phyloP scores from a whole-genome alignment of 2,888 invertebrate species.

The Ctenicera cuprea region DNA sequence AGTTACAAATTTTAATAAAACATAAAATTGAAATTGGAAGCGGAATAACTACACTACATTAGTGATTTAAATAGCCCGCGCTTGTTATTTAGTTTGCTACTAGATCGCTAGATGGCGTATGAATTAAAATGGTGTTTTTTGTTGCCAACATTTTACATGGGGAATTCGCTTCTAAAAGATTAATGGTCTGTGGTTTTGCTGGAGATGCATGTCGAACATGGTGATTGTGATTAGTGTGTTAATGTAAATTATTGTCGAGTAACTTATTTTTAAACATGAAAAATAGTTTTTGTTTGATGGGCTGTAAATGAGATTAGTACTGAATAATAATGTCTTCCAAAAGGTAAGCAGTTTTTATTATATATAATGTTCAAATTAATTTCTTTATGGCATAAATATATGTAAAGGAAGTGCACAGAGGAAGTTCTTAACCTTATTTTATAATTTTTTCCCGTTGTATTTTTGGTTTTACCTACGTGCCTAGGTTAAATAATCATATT shows the following conservation, averaged over 20 bases:
- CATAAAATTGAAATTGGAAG: no score
- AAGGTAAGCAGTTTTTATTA: slow-evolving; percentile 64
- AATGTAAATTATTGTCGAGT: slow-evolving; percentile 42
- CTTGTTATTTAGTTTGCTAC: no score
- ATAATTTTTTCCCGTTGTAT: slow-evolving; percentile 27
- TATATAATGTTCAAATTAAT: background rate
- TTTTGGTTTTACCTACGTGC: background rate
- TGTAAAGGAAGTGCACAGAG: slow-evolving; percentile 46
- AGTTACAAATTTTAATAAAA: no score
- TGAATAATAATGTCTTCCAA: slow-evolving; percentile 70
- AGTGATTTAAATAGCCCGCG: no score
- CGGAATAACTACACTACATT: no score
- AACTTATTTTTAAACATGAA: slow-evolving; percentile 62
- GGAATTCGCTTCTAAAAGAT: background rate
- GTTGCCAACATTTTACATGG: background rate
- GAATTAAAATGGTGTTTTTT: no score
- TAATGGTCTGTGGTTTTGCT: slow-evolving; percentile 24
- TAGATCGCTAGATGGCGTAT: no score
- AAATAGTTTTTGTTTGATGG: slow-evolving; percentile 59
- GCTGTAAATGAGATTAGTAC: slow-evolving; percentile 56
- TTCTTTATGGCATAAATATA: slow-evolving; percentile 40
- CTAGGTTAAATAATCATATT: background rate
- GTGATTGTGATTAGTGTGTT: slow-evolving; percentile 37
- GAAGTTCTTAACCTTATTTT: slow-evolving; percentile 56
- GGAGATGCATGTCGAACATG: slow-evolving; percentile 20